Base-by-base conservation (phyloP, 2,888 invertebrate genomes). In the Euzophera pinguis region DNA sequence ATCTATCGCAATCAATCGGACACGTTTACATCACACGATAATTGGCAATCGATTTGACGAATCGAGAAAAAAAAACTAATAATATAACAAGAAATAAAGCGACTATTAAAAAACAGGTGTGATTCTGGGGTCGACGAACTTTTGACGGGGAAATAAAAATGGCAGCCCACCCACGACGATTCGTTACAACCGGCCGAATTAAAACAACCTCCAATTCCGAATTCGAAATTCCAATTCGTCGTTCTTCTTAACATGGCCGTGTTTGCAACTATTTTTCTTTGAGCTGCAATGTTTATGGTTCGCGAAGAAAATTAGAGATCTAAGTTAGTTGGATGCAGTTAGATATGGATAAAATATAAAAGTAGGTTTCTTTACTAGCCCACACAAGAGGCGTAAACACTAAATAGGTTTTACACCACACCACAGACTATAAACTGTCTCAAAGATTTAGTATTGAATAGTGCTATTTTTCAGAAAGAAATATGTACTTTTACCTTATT, bases 111-210 rank as follows among this genome's bases (percentile, higher is more conserved):
- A 67, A 55, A 60, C 77, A 82, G 79, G 81, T 84, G 84, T 77
- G 72, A 75, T 75, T 64, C 58, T 48, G 59, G 61, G 68, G 81
- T 82, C 73, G 80, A 78, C 71, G 84, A 84, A 78, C 88, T 81
- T 83, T 82, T 82, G 84, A 85, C 86, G 80, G 73, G 63, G 65
- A 72, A 71, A 79, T 75, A 79, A 81, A 81, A 77, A 80, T 79
- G 78, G 75, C 69, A 65, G 86, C 79, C 88, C 88, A 87, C 88
- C 88, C 88, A 88, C 84, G 81, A 67, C 59, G 84, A 41, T 35
- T 63, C 63, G 64, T 63, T 61, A 58, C 61, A 60, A 52, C 38
- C 42, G 39, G 47, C 63, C 68, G 64, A 58, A 59, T 52, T 64
- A 56, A 56, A 42, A 59, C 66, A 68, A 66, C 52, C 68, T 59